Base-by-base conservation (phyloP, 1,140 invertebrate genomes). In the Batillaria attramentaria region DNA sequence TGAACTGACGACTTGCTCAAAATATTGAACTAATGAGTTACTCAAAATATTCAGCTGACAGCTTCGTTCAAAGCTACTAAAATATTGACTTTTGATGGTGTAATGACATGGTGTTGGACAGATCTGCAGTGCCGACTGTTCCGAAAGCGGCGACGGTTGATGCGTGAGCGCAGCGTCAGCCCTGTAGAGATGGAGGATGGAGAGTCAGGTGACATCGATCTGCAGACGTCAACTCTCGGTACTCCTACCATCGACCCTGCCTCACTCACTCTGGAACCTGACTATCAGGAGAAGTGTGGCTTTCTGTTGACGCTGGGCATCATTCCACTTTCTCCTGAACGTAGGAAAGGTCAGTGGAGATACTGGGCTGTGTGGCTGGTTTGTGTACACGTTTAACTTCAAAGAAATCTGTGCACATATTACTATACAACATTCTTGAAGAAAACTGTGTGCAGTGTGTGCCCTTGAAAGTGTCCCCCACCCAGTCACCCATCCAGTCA, bases 141-240 rank as follows among this genome's bases (percentile, higher is more conserved):
- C 41, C 69, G 86, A 2, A 85, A 86, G 42, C 82, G 87, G 16
- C 79, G 88, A n/a, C 72, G 82, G 16, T 68, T 83, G 77, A 78
- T 85, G 60, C 75, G 85, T 10, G 86, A 89, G 72, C 66, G 82
- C 0, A 89, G 87, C 76, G 72, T 88, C 10, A 89, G 88, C 70
- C 89, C 89, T 16, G 72, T 88, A 13, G 54, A 81, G 16, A 37
- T 86, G 33, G 82, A 86, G 33, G 78, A 83, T 28, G 83, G 74
- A 10, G 60, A 70, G 31, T 33, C 57, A 50, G 43, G 37, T 65
- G n/a, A 43, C 54, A 6, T 76, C 74, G 41, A 60, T 76, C 46
- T 70, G 54, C 31, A 46, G n/a, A 43, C 46, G n/a, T n/a, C n/a
- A n/a, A n/a, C 13, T 18, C 13, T 18, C 62, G 33, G 35, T 39